Base-by-base conservation (phyloP, 1,140 invertebrate genomes). In the Ganaspis sp. region DNA sequence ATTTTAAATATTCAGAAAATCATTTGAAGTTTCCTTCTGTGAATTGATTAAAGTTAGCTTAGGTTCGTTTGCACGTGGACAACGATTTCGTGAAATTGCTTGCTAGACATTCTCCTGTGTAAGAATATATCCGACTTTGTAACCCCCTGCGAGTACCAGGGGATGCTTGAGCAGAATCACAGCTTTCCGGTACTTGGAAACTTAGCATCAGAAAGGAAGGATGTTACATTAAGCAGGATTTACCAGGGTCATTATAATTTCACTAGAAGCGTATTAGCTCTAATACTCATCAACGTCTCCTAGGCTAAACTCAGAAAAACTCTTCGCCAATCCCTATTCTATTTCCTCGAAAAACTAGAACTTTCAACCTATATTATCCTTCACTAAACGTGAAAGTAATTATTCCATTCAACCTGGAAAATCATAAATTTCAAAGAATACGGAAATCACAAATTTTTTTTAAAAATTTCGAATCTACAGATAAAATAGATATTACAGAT, bases 181-280 rank as follows among this genome's bases (percentile, higher is more conserved):
- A 58, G 77, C 76, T 79, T 79, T 76, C 45, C 76, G 79, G 84
- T 86, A 85, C 82, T 78, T 81, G 79, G 82, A 80, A 79, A 82
- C 86, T 84, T 84, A 83, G 78, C 78, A 80, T 75, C 76, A 72
- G 86, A 78, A 81, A 86, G 76, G 83, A 85, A 84, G 83, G 83
- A 86, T 87, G 84, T 84, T 83, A 88, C 87, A 88, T 88, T 88
- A 87, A 88, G 84, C 78, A 77, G 76, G 76, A 58, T 79, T 80
- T 80, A 80, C 76, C 54, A 58, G 11, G 21, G 45, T 49, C 54
- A 15, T 26, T 58, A 58, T 26, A 58, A 58, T 58, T 58, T 23
- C 54, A 26, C 54, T 58, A 21, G 23, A 8, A 69, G 73, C 17
- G 38, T 70, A 64, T 76, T 58, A 49, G 29, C 42, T 19, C 58